Evolutionary conservation across 2,113 vertebrate genomes (phyloP).

Genomic region (Tragelaphus strepsiceros): DNA sequence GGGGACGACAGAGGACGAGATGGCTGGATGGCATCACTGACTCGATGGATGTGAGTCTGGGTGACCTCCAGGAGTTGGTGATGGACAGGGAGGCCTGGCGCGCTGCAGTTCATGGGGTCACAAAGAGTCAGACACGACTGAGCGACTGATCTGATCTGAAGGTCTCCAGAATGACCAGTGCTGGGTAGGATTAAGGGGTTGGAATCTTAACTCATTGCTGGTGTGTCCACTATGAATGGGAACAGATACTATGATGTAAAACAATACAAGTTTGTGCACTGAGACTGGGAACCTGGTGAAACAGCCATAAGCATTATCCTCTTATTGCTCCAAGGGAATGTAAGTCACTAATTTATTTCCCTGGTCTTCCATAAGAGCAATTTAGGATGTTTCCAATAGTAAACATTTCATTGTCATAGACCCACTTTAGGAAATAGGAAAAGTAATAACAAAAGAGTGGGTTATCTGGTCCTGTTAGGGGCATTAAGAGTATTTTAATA

Average conservation of each 20-base stretch:
- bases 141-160: too few relatives aligned
- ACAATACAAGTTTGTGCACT: neutral
- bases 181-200: neutral
- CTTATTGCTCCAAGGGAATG: neutral
- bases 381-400: neutral
- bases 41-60: too few relatives aligned
- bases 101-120: too few relatives aligned
- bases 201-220: neutral
- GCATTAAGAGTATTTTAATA: neutral
- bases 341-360: neutral
- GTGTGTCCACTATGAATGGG: neutral
- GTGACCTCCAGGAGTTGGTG: too few relatives aligned
- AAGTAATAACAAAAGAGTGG: neutral
- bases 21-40: too few relatives aligned
- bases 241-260: neutral
- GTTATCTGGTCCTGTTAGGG: neutral
- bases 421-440: neutral
- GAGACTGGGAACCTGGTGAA: neutral
- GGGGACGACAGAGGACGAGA: too few relatives aligned
- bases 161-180: neutral
- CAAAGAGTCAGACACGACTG: too few relatives aligned
- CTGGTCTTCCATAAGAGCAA: neutral
- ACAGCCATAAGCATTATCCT: neutral
- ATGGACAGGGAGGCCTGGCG: too few relatives aligned
- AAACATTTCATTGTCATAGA: neutral